phyloP scores from a whole-genome alignment of 2,888 invertebrate species.

The Polylopha cassiicola region DNA sequence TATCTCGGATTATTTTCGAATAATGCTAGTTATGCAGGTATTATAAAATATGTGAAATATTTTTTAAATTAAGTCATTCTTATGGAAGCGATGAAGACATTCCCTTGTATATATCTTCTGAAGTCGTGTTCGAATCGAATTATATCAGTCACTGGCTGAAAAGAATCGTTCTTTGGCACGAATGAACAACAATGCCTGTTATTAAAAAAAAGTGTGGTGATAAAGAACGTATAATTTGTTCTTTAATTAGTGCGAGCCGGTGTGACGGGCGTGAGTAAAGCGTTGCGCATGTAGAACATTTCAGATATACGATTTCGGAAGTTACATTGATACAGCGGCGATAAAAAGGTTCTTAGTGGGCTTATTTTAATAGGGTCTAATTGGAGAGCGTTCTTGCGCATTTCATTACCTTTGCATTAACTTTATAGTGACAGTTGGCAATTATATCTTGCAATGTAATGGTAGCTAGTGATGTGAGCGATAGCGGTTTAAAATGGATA shows the following conservation, averaged over 20 bases:
- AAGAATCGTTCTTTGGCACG: slow-evolving; percentile 71
- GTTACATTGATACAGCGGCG: slow-evolving; percentile 50
- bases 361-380: slow-evolving; percentile 67
- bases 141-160: slow-evolving; percentile 70
- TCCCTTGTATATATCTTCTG: slow-evolving; percentile 46
- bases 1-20: too few relatives aligned
- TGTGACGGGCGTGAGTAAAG: slow-evolving; percentile 70
- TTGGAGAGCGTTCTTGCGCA: slow-evolving; percentile 49
- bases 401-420: slow-evolving; percentile 38
- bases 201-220: slow-evolving; percentile 69
- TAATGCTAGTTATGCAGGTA: slow-evolving; percentile 1
- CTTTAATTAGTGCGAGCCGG: slow-evolving; percentile 62
- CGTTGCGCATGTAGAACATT: slow-evolving; percentile 62
- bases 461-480: slow-evolving; percentile 15
- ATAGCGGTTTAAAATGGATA: slow-evolving; percentile 11
- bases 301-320: slow-evolving; percentile 52
- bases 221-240: slow-evolving; percentile 71
- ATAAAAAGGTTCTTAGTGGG: slow-evolving; percentile 52
- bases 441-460: slow-evolving; percentile 17
- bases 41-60: slow-evolving; percentile 24
- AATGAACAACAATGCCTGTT: slow-evolving; percentile 71
- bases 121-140: slow-evolving; percentile 62
- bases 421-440: slow-evolving; percentile 29
- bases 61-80: slow-evolving; percentile 42
- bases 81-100: slow-evolving; percentile 53